These are phyloP conservation scores for Bellardia pandia DNA, from an alignment of 2,888 invertebrate species.

Conservation along the genomic window DNA sequence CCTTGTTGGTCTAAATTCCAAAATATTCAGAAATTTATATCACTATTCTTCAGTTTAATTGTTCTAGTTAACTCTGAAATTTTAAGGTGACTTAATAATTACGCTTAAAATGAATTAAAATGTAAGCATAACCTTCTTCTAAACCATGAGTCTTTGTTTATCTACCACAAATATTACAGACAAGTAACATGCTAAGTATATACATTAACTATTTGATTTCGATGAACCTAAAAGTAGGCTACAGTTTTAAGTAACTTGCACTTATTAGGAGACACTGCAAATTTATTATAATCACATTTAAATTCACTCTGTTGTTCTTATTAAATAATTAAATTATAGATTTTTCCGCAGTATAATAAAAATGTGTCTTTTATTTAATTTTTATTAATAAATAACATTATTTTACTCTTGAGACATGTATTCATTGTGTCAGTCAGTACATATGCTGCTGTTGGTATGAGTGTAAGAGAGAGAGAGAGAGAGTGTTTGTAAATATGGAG, in stretches of 20 bases:
- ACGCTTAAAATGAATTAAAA: no score
- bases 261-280: background rate
- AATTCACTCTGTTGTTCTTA: constrained; percentile 29
- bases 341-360: constrained; percentile 7
- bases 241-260: background rate
- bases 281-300: constrained; percentile 9
- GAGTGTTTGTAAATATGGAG: constrained; percentile 12
- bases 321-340: constrained; percentile 18
- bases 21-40: no score
- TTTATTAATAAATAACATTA: constrained; percentile 63
- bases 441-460: background rate
- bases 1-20: background rate
- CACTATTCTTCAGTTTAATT: no score
- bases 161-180: no score
- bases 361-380: constrained; percentile 16
- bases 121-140: no score
- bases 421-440: constrained; percentile 37
- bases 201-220: background rate
- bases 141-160: no score
- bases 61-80: no score
- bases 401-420: constrained; percentile 62
- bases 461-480: background rate
- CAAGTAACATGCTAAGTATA: no score
- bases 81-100: no score
- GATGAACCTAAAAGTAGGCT: background rate